Conservation (phyloP, 2,797 vertebrate genomes). For the Geotria australis region DNA sequence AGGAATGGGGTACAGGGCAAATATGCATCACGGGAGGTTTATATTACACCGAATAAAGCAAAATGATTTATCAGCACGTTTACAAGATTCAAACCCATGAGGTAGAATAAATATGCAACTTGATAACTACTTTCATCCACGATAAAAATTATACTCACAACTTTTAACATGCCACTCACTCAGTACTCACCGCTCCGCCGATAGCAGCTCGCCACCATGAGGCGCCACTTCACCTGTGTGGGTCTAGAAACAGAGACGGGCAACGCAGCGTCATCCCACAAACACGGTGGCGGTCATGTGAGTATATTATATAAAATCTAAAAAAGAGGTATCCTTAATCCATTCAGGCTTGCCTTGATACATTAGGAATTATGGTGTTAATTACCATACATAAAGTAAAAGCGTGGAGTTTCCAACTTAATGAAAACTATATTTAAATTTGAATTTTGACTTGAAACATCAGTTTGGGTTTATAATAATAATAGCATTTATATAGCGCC, state of each 20-base stretch:
- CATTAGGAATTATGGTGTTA: background rate
- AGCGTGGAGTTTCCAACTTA: too few relatives aligned
- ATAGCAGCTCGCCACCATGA: conserved; percentile 86
- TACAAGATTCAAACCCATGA: too few relatives aligned
- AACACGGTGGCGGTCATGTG: background rate
- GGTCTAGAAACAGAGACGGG: conserved; percentile 21
- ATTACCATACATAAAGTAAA: background rate
- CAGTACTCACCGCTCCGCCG: conserved; percentile 49
- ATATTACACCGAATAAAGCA: background rate
- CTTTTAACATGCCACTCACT: too few relatives aligned
- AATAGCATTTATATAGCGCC: too few relatives aligned
- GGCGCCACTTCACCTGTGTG: conserved; percentile 61
- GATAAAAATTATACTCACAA: too few relatives aligned
- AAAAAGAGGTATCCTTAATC: background rate
- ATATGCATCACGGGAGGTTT: background rate
- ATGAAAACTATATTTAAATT: background rate
- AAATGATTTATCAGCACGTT: background rate
- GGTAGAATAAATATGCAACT: too few relatives aligned
- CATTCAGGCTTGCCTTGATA: background rate
- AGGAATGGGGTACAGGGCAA: background rate
- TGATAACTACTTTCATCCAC: too few relatives aligned
- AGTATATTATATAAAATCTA: background rate
- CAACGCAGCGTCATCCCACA: background rate
- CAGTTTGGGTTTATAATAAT: too few relatives aligned
- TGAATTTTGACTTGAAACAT: too few relatives aligned